These are phyloP conservation scores for Crossaster papposus DNA, from an alignment of 53 echinoderm and acorn worm genomes.

Conservation along the genomic window DNA sequence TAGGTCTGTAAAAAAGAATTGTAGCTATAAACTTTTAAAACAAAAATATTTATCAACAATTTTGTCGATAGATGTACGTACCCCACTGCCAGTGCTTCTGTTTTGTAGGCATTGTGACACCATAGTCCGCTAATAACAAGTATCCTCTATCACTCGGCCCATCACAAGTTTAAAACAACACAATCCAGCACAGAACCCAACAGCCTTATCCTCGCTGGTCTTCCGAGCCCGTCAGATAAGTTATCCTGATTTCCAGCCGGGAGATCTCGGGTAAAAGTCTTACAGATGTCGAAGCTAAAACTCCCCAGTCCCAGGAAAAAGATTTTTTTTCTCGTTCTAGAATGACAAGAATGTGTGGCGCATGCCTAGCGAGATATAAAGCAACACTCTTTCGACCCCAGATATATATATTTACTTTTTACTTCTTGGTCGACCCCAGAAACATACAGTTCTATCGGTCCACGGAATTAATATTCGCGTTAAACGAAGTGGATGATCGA, in stretches of 20 bases:
- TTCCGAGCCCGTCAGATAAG: neutral
- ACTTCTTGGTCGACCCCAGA: slow-evolving; percentile 9
- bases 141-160: slow-evolving; percentile 15
- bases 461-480: slow-evolving; percentile 44
- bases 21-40: neutral
- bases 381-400: slow-evolving; percentile 25
- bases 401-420: slow-evolving; percentile 44
- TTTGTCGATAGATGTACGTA: slow-evolving; percentile 52
- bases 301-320: neutral
- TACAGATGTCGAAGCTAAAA: neutral
- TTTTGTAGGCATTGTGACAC: slow-evolving; percentile 34
- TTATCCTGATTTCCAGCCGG: neutral
- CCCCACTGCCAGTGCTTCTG: slow-evolving; percentile 61
- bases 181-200: neutral
- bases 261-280: slow-evolving; percentile 24
- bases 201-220: neutral
- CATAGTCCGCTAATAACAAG: neutral
- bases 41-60: neutral
- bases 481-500: slow-evolving; percentile 53
- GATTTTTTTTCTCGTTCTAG: neutral
- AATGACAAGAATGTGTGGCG: slow-evolving; percentile 46
- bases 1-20: no score
- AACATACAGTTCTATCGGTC: neutral
- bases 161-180: slow-evolving; percentile 23
- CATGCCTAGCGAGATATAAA: slow-evolving; percentile 15